Base-by-base conservation (phyloP, 2,113 vertebrate species). In the Calonectris borealis region DNA sequence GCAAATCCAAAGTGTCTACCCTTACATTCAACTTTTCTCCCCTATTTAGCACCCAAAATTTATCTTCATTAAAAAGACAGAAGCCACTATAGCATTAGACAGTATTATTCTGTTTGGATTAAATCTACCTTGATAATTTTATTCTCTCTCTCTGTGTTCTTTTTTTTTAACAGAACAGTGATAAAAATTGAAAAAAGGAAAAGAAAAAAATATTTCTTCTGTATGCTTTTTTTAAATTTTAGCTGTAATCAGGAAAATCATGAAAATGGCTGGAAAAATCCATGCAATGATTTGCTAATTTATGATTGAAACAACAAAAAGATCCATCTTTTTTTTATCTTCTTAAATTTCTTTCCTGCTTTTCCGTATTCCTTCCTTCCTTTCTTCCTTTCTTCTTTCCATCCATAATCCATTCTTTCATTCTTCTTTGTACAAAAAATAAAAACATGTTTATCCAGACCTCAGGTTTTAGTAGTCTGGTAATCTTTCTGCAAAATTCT, bases 131-230 rank as follows among this genome's bases (percentile, higher is more conserved):
- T 44, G 20, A 55, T 17, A 0, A n/a, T 21, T 73, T 68, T 78
- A n/a, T n/a, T 79, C 8, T 73, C 0, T 17, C 8, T 46, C 0
- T 46, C 0, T 16, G 0, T 42, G 8, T 26, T 49, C 3, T 17
- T 4, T 24, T 36, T 44, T 77, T 60, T 34, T 13, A 40, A 24
- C 11, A 62, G 16, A 57, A 66, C 24, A 7, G 8, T 6, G 11
- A 65, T 16, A 3, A 80, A 38, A 29, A 31, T 21, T 55, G 68
- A 0, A 29, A 86, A 75, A 62, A 26, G 6, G 3, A 48, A 31
- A 32, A 40, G 3, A 40, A 38, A 27, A 57, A 52, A 32, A 2
- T 4, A 18, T 7, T 14, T 78, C 76, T 16, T 38, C 4, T 22
- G 1, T 25, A 16, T 34, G 6, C 0, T 60, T 68, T 46, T n/a